Evolutionary conservation across 2,888 invertebrate genomes (phyloP), one percentile per base, ranked within the genome.

Genomic region (Amphipyra tragopoginis): DNA sequence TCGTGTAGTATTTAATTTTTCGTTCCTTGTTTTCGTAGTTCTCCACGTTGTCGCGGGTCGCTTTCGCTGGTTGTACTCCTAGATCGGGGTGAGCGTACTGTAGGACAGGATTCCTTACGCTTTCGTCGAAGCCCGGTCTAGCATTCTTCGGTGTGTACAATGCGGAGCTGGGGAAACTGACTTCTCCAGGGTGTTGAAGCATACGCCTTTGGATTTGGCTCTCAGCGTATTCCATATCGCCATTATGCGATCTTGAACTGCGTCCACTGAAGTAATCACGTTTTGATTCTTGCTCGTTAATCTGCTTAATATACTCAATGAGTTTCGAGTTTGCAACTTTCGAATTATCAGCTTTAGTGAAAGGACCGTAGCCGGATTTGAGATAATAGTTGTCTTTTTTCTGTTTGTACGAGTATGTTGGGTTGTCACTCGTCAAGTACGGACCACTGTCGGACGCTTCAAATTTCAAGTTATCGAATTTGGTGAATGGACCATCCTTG

Each of bases 41-140:
- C 13, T 93, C 91, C 13, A 88, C 82, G 64, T 89, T 90, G 56
- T 93, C 93, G n/a, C 91, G 85, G 2, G 92, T 94, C 1, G 95
- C 95, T 87, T 96, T 96, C 0, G 97, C 97, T 0, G 97, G 96
- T 84, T 97, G 97, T 0, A 97, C 96, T 11, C 97, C 97, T 5
- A 97, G 88, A 78, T 97, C 97, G 0, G 97, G 97, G 84, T 97
- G 97, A 0, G 97, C 97, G 81, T 97, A 97, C 80, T 97, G 97
- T 0, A 97, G 92, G 3, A 97, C 97, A 0, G 97, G 97, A 26
- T 97, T 96, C 42, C 97, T 92, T 0, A 96, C 96, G 34, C 97
- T 96, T 75, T 97, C 96, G 65, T 96, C 97, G 66, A 97, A 96
- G 7, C 95, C 95, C 5, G 96, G 95, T 74, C 96, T 96, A 1